Evolutionary conservation across 2,888 invertebrate species (phyloP).

Genomic region (Eupithecia dodoneata): DNA sequence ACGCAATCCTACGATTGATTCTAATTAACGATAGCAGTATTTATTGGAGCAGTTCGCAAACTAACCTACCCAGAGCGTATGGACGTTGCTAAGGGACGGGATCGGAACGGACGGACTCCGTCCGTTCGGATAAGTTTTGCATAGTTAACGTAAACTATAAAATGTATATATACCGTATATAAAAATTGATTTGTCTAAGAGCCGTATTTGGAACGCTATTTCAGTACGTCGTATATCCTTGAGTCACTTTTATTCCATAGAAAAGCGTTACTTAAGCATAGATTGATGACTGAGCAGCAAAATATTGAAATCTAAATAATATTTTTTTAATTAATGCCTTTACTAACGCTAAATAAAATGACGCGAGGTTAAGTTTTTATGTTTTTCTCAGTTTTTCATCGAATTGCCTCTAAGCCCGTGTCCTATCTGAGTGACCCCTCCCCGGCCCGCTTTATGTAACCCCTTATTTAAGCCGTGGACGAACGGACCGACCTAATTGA

Average conservation of each 20-base stretch:
- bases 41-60: constrained; percentile 81
- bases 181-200: too few species aligned
- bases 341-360: too few species aligned
- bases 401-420: neutral
- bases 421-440: neutral
- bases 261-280: too few species aligned
- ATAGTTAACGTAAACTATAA: neutral
- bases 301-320: too few species aligned
- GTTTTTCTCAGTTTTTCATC: neutral
- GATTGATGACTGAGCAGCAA: too few species aligned
- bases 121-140: neutral
- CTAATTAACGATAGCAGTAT: constrained; percentile 83
- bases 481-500: constrained; percentile 59
- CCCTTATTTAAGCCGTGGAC: constrained; percentile 17
- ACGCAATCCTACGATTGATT: constrained; percentile 81
- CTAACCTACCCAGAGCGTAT: constrained; percentile 60
- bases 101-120: constrained; percentile 15
- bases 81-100: constrained; percentile 22
- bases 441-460: constrained; percentile 4
- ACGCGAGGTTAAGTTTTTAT: neutral
- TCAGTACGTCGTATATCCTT: too few species aligned
- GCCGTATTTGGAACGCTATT: too few species aligned
- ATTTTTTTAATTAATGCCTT: too few species aligned
- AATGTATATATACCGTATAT: neutral
- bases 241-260: too few species aligned